phyloP scores from a whole-genome alignment of 92 coral and sea anemone species.

The Palythoa grandiflora region DNA sequence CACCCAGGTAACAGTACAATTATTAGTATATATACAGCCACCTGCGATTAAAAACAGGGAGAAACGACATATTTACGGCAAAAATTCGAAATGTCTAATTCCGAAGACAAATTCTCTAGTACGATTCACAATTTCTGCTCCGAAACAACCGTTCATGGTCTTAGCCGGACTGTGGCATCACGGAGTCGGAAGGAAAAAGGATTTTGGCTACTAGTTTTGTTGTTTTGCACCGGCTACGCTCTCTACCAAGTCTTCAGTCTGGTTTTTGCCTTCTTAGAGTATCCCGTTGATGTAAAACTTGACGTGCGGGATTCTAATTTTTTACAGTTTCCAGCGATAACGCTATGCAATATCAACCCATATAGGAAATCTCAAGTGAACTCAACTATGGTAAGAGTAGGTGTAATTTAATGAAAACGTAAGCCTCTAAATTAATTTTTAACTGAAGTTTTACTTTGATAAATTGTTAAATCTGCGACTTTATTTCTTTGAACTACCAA shows the following conservation, averaged over 20 bases:
- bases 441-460: too few species aligned
- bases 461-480: too few species aligned
- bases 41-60: neutral
- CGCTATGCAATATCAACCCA: slow-evolving; percentile 59
- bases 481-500: too few species aligned
- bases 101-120: slow-evolving; percentile 1
- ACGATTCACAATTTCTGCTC: slow-evolving; percentile 33
- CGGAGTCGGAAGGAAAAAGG: slow-evolving; percentile 34
- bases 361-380: slow-evolving; percentile 29
- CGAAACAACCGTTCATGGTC: slow-evolving; percentile 37
- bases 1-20: neutral
- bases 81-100: neutral
- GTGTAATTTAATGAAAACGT: neutral
- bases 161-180: slow-evolving; percentile 29
- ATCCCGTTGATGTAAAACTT: slow-evolving; percentile 39
- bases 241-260: slow-evolving; percentile 19
- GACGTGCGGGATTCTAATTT: neutral
- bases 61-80: neutral
- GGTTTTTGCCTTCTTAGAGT: neutral
- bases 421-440: neutral
- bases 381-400: neutral
- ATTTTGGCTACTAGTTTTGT: slow-evolving; percentile 39
- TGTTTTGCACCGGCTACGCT: slow-evolving; percentile 37
- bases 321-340: slow-evolving; percentile 57
- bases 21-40: neutral